Conservation (phyloP, 1,140 invertebrate genomes). For the Drosophila azteca region DNA sequence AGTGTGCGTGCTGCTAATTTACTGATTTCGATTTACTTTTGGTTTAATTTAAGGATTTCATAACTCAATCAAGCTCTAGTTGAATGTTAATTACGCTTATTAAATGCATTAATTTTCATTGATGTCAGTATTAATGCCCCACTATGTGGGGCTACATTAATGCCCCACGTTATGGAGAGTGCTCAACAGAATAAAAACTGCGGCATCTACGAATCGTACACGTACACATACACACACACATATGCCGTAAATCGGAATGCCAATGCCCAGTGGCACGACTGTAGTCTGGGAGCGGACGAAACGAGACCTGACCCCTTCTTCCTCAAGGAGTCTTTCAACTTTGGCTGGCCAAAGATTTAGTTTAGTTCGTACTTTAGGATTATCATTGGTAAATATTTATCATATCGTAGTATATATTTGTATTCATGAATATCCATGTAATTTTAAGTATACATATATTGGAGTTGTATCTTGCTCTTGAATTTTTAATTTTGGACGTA, state of each 20-base stretch:
- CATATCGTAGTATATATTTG: constrained; percentile 30
- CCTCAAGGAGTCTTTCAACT: constrained; percentile 24
- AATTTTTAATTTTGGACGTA: constrained; percentile 75
- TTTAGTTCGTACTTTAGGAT: constrained; percentile 35
- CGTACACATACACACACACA: constrained; percentile 25
- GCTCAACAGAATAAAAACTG: constrained; percentile 15
- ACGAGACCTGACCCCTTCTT: neutral
- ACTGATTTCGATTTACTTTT: constrained; percentile 5
- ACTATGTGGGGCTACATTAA: constrained; percentile 48
- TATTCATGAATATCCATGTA: constrained; percentile 69
- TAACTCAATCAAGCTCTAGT: constrained; percentile 67
- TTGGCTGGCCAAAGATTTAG: constrained; percentile 39
- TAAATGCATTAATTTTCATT: constrained; percentile 75
- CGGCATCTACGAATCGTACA: constrained; percentile 49
- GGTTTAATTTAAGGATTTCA: neutral
- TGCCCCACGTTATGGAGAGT: constrained; percentile 12
- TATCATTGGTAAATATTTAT: constrained; percentile 59
- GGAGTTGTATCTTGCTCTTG: constrained; percentile 70
- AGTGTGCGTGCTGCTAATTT: constrained; percentile 35
- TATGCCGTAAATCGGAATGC: too few relatives aligned
- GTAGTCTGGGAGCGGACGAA: too few relatives aligned
- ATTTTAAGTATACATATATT: constrained; percentile 70
- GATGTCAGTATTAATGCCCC: constrained; percentile 45
- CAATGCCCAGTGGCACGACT: too few relatives aligned
- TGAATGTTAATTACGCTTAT: constrained; percentile 71